A percentile compares a stretch with the other conserved stretches of the same genome.
Conservation (phyloP, 2,113 vertebrate species). For the Tragelaphus imberbis region DNA sequence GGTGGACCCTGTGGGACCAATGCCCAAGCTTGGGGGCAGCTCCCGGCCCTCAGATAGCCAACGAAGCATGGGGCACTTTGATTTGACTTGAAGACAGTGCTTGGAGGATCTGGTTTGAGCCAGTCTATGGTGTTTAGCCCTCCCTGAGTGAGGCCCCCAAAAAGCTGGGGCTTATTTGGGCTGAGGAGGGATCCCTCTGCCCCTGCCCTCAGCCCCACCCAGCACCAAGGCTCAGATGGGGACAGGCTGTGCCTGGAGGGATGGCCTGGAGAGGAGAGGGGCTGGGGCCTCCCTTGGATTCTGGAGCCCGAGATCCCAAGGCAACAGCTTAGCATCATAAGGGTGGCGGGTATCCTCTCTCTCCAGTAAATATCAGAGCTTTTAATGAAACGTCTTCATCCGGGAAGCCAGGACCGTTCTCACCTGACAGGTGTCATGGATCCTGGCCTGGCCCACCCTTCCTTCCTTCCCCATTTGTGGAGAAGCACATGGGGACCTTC, state of each 20-base stretch:
- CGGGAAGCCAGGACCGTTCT: accelerated
- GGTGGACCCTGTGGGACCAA: too few relatives aligned
- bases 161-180: neutral
- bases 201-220: neutral
- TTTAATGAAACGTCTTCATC: neutral
- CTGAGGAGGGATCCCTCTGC: neutral
- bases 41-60: neutral
- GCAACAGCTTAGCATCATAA: accelerated
- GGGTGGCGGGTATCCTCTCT: neutral
- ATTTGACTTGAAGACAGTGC: neutral
- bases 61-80: neutral
- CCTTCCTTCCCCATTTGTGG: neutral
- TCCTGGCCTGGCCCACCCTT: neutral
- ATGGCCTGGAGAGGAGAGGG: too few relatives aligned
- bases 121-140: neutral
- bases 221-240: neutral
- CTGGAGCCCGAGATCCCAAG: neutral
- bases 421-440: accelerated
- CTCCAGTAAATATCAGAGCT: neutral
- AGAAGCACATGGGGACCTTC: neutral
- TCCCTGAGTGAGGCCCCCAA: too few relatives aligned
- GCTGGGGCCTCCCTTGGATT: neutral
- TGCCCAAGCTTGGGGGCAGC: neutral
- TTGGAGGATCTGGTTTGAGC: neutral
- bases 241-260: neutral